These are phyloP conservation scores for Tauraco hartlaubi DNA, from an alignment of 2,797 vertebrate genomes.

Conservation along the genomic window DNA sequence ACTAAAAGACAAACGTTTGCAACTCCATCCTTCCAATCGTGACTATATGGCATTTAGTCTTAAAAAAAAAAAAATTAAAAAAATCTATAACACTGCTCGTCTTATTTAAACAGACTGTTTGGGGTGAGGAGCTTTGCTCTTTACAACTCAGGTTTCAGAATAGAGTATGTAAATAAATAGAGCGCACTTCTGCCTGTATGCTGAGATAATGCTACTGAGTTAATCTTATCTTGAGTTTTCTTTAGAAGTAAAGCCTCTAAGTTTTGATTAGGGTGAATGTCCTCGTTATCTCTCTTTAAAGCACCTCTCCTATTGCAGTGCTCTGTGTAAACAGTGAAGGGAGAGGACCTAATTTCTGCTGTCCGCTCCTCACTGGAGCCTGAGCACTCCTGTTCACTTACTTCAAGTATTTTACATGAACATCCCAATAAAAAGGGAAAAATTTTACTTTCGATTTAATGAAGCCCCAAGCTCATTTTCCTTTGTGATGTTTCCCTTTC, in stretches of 20 bases:
- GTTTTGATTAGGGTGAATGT: neutral
- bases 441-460: neutral
- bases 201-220: neutral
- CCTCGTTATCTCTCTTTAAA: constrained; percentile 14
- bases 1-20: constrained; percentile 36
- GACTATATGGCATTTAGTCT: neutral
- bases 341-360: neutral
- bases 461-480: neutral
- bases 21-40: constrained; percentile 28
- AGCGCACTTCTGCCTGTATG: neutral
- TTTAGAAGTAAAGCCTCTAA: neutral
- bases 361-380: neutral
- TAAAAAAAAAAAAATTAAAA: neutral
- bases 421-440: neutral
- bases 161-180: neutral
- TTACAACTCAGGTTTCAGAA: neutral
- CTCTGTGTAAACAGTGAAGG: neutral
- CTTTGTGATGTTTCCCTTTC: neutral
- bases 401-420: neutral
- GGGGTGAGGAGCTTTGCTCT: neutral
- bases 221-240: neutral
- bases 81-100: neutral
- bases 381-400: neutral
- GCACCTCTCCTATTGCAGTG: neutral
- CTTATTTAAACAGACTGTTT: neutral